These are phyloP conservation scores for Dendrocincla tyrannina DNA, from an alignment of 2,797 vertebrate species.

Conservation along the genomic window DNA sequence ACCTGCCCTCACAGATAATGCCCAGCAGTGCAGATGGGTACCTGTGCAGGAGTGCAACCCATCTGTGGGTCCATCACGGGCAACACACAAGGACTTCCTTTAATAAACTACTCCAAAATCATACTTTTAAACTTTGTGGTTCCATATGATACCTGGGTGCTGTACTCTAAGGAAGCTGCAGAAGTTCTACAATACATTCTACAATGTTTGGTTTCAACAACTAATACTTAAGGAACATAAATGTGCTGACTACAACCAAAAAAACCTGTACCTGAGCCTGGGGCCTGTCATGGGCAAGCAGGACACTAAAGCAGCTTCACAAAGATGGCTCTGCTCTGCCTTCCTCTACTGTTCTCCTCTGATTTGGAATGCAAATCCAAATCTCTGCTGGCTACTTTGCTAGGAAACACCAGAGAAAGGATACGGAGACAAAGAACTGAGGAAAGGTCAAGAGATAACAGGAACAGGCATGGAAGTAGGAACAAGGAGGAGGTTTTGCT, in stretches of 20 bases:
- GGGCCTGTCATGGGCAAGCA: neutral
- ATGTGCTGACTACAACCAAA: neutral
- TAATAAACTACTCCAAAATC: neutral
- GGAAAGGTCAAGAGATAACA: neutral
- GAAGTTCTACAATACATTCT: neutral
- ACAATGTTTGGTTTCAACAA: neutral
- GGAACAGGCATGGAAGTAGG: neutral
- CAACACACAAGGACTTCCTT: neutral
- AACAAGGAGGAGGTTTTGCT: neutral
- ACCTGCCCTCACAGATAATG: neutral
- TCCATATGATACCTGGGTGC: neutral
- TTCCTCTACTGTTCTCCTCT: neutral
- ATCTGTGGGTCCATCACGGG: neutral
- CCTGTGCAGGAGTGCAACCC: neutral
- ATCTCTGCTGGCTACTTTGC: neutral
- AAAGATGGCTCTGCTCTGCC: neutral
- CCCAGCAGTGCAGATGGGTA: neutral
- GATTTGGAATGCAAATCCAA: neutral
- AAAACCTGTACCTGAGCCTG: neutral
- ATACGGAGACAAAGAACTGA: neutral
- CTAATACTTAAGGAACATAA: neutral
- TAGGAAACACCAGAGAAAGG: neutral
- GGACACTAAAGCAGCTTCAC: neutral
- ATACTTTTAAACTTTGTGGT: neutral
- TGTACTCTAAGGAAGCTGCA: neutral